Conservation (phyloP, 2,888 invertebrate species). For the Beris chalybata region DNA sequence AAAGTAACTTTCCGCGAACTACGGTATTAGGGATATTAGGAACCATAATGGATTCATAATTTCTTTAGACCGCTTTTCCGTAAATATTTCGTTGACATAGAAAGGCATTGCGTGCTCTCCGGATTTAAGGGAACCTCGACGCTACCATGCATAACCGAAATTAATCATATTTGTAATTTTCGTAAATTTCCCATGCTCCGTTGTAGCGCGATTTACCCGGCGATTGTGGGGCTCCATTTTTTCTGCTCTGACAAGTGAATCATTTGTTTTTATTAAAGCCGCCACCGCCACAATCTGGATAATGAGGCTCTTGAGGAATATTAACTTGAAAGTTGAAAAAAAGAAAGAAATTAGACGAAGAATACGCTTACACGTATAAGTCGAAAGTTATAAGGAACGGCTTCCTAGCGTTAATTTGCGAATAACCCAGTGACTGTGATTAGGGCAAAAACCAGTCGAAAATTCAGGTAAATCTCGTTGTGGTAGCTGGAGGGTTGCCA, state of each 20-base stretch:
- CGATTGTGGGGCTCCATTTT: not conserved
- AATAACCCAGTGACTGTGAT: conserved; percentile 12
- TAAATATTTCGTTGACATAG: not conserved
- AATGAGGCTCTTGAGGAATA: conserved; percentile 26
- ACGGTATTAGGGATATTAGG: too few relatives aligned
- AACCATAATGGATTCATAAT: conserved; percentile 16
- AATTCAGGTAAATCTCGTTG: conserved; percentile 8
- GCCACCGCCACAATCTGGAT: conserved; percentile 4
- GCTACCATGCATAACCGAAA: conserved; percentile 34
- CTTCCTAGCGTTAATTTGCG: conserved; percentile 17
- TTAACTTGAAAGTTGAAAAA: conserved; percentile 18
- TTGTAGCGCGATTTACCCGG: conserved; percentile 12
- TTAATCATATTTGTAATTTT: conserved; percentile 36
- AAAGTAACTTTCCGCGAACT: too few relatives aligned
- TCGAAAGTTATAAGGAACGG: too few relatives aligned
- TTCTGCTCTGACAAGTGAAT: conserved; percentile 27
- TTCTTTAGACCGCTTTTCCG: conserved; percentile 14
- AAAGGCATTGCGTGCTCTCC: conserved; percentile 1
- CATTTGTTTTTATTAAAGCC: conserved; percentile 28
- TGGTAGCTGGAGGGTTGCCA: conserved; percentile 4
- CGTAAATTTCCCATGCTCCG: conserved; percentile 33
- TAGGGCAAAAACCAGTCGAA: conserved; percentile 3
- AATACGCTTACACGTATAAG: too few relatives aligned
- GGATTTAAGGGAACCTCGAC: conserved; percentile 7
- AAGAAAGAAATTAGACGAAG: too few relatives aligned